Conservation (phyloP, 30 jellyfish, hydroid and myxozoan genomes). For the Rhopilema esculentum region DNA sequence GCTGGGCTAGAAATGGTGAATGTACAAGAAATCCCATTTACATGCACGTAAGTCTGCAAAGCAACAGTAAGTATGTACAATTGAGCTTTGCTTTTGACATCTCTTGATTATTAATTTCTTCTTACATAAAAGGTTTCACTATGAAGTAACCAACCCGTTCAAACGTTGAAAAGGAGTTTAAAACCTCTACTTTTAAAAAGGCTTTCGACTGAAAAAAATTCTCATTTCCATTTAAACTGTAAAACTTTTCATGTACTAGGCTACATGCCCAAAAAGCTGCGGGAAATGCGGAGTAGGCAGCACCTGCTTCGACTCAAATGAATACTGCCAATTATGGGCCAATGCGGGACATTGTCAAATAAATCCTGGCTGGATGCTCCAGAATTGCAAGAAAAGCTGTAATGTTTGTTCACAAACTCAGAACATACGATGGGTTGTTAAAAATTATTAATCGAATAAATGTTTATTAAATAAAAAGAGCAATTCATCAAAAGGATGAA, state of each 20-base stretch:
- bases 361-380: slow-evolving; percentile 67
- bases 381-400: slow-evolving; percentile 77
- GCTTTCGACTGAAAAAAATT: no score
- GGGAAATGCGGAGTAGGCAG: slow-evolving; percentile 30
- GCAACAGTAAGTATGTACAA: no score
- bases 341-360: slow-evolving; percentile 57
- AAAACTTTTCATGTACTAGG: no score
- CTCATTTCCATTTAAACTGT: no score
- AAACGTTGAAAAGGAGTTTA: no score
- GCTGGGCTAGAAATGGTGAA: slow-evolving; percentile 74
- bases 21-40: slow-evolving; percentile 64
- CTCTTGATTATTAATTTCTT: neutral
- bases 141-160: no score
- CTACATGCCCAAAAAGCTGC: slow-evolving; percentile 42
- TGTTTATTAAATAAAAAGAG: neutral
- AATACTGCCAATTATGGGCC: slow-evolving; percentile 64
- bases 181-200: no score
- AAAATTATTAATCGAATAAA: neutral
- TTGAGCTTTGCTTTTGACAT: no score
- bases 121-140: no score
- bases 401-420: slow-evolving; percentile 34
- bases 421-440: neutral
- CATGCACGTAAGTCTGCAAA: slow-evolving; percentile 52
- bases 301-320: slow-evolving; percentile 38
- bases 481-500: neutral